Evolutionary conservation across 1,140 invertebrate genomes (phyloP).

Genomic region (Armadillidium nasatum): DNA sequence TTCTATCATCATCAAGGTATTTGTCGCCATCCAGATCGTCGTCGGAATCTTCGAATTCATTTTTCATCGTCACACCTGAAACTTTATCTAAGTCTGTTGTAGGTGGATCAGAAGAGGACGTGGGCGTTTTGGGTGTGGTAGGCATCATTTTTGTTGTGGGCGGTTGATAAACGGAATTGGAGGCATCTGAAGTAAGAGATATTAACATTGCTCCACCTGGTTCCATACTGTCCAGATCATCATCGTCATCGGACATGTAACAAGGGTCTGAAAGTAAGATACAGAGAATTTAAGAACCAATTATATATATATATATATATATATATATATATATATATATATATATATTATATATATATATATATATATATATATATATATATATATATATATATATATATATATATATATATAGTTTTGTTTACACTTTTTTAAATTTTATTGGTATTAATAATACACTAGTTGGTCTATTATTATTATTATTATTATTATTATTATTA

Average conservation of each 20-base stretch:
- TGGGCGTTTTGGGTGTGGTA: conserved; percentile 41
- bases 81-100: conserved; percentile 40
- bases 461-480: no score
- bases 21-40: conserved; percentile 39
- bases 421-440: no score
- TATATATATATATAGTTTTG: no score
- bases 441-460: no score
- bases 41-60: conserved; percentile 47
- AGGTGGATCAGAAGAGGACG: conserved; percentile 31
- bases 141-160: conserved; percentile 30
- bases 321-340: conserved; percentile 6
- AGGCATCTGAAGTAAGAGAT: neutral
- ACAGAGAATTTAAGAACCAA: no score
- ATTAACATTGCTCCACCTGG: neutral
- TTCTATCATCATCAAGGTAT: conserved; percentile 38
- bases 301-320: no score
- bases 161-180: neutral
- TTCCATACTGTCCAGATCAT: neutral
- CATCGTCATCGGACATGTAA: neutral
- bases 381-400: neutral
- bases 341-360: conserved; percentile 6
- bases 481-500: conserved; percentile 6
- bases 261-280: neutral
- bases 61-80: conserved; percentile 47
- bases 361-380: conserved; percentile 6